Percentiles rank a stretch among this genome's conserved stretches.
Evolutionary conservation across 2,888 invertebrate genomes (phyloP).

Genomic region (Sminthurinus aureus): DNA sequence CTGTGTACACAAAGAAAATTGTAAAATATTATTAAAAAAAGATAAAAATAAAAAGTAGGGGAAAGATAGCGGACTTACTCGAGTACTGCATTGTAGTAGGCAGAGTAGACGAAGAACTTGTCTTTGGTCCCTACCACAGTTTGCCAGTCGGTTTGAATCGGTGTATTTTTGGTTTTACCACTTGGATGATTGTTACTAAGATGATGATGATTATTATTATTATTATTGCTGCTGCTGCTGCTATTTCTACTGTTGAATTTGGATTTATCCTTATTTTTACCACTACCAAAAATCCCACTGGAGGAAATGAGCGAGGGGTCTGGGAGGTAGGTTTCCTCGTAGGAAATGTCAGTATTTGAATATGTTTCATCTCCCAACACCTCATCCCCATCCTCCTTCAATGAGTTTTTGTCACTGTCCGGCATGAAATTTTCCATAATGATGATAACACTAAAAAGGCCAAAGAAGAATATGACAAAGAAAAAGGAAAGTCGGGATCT

Average conservation of each 20-base stretch:
- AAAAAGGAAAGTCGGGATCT: constrained; percentile 85
- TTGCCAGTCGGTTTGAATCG: constrained; percentile 61
- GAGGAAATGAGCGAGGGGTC: constrained; percentile 33
- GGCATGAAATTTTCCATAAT: constrained; percentile 82
- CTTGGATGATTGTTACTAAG: constrained; percentile 23
- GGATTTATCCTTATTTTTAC: constrained; percentile 2
- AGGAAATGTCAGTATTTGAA: constrained; percentile 56
- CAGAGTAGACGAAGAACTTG: constrained; percentile 91
- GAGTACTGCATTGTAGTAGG: constrained; percentile 74
- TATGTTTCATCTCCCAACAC: constrained; percentile 44
- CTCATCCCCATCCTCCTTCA: constrained; percentile 47
- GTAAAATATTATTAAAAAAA: constrained; percentile 11
- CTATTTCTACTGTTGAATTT: constrained; percentile 25
- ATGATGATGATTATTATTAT: background rate
- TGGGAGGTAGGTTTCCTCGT: constrained; percentile 51
- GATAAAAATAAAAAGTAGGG: constrained; percentile 21
- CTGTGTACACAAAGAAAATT: no score
- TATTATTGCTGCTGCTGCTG: constrained; percentile 8
- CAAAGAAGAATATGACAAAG: constrained; percentile 89
- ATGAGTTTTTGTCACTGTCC: constrained; percentile 64
- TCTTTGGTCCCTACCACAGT: constrained; percentile 62
- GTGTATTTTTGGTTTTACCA: constrained; percentile 21
- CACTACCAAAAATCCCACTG: constrained; percentile 11
- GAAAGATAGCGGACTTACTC: constrained; percentile 56
- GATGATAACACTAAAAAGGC: constrained; percentile 85